Percentiles rank a stretch among this genome's conserved stretches.
Conservation (phyloP, 2,888 invertebrate species). For the Pilophorus perplexus region DNA sequence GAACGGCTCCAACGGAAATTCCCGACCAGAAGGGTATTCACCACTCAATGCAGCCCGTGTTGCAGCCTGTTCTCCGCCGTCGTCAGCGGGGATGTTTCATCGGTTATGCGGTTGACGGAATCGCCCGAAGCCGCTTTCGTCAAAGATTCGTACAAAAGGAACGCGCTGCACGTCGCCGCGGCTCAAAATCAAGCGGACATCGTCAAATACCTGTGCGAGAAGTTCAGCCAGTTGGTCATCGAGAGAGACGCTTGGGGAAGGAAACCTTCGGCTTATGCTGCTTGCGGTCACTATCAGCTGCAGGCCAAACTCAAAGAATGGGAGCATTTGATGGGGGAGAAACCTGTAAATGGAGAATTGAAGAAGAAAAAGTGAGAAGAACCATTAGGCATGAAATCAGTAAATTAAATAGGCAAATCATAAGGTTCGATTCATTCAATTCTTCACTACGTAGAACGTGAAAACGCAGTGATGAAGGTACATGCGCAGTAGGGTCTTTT, state of each 20-base stretch:
- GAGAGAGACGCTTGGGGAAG: slow-evolving; percentile 20
- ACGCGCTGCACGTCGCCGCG: slow-evolving; percentile 23
- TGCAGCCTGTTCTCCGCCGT: slow-evolving; percentile 26
- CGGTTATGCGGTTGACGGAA: not conserved
- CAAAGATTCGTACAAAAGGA: slow-evolving; percentile 12
- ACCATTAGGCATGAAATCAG: too few relatives aligned
- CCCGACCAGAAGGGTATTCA: slow-evolving; percentile 1
- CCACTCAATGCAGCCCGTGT: slow-evolving; percentile 1
- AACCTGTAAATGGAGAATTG: not conserved
- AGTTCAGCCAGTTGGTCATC: not conserved
- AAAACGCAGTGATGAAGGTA: too few relatives aligned
- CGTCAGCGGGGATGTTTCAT: not conserved
- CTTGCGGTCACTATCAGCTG: not conserved
- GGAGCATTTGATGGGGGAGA: slow-evolving; percentile 1
- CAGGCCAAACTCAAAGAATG: slow-evolving; percentile 13
- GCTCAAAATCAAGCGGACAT: slow-evolving; percentile 4
- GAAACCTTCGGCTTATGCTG: slow-evolving; percentile 5
- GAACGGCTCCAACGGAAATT: slow-evolving; percentile 10
- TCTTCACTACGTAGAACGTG: too few relatives aligned
- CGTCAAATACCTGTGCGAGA: slow-evolving; percentile 20
- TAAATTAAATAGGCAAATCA: too few relatives aligned
- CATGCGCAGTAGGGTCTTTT: too few relatives aligned
- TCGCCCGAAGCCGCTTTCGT: not conserved
- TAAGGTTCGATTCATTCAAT: too few relatives aligned
- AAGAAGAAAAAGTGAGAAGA: not conserved